Evolutionary conservation across 2,113 vertebrate genomes (phyloP), one percentile per base, ranked within the genome.

Genomic region (Semicossyphus pulcher): DNA sequence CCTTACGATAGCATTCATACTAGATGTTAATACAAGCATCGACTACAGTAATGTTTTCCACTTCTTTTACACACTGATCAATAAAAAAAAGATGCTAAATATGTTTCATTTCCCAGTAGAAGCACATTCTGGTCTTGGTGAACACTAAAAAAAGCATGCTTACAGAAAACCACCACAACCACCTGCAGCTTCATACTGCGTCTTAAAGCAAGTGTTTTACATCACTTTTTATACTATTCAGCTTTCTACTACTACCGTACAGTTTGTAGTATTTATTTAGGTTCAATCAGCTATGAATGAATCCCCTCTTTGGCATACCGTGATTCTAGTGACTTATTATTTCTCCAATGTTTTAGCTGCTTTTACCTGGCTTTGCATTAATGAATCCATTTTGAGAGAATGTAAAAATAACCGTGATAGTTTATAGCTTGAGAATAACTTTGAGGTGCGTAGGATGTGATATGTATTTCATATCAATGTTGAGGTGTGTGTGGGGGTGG

Each of bases 81-180:
- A 39, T 59, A 41, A 59, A 42, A 45, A 37, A 60, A 49, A 58
- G 59, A 58, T 58, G 56, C 39, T 59, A 25, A 28, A 74, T 49
- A 14, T 71, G 66, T 68, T 75, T 36, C 14, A 53, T 49, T 49
- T 56, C 48, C 44, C n/a, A 23, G 54, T 71, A 80, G 74, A 90
- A 84, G 84, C 81, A 78, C 84, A 84, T 68, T 56, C 65, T 84
- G 80, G 80, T 71, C 70, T 81, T 81, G 78, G 80, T 83, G 63
- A 90, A 92, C 91, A 92, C 89, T 90, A 87, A 76, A 77, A 66
- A 49, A 21, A 15, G 39, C 77, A 69, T 52, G 81, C 82, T 73
- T 68, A 69, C 36, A 53, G 64, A 60, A 76, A 63, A 67, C 37
- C 51, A 49, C 63, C 25, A 23, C 28, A 3, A 49, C 53, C 53